A percentile compares a stretch with the other conserved stretches of the same genome.
These are phyloP conservation scores for Myiozetetes cayanensis DNA, from an alignment of 2,113 vertebrate genomes.

Conservation along the genomic window DNA sequence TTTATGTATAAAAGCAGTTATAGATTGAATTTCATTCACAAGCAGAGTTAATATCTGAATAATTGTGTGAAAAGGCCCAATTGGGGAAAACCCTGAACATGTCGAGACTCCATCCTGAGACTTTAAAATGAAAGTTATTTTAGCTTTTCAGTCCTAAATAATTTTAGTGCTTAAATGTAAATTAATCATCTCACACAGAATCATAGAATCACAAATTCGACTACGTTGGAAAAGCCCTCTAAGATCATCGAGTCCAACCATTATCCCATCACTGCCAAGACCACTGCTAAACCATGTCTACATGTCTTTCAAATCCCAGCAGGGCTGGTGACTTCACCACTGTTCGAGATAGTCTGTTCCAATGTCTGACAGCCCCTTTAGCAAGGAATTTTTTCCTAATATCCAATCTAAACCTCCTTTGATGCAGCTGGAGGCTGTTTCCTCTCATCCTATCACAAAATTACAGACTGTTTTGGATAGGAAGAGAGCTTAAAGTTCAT, in stretches of 20 bases:
- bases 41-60: neutral
- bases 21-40: neutral
- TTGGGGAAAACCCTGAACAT: neutral
- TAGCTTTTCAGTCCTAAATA: neutral
- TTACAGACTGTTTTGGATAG: neutral
- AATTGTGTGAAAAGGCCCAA: neutral
- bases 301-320: accelerated
- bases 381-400: neutral
- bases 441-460: neutral
- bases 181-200: neutral
- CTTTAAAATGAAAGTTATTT: neutral
- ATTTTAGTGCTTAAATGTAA: neutral
- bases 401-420: neutral
- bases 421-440: neutral
- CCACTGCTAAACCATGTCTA: neutral
- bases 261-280: neutral
- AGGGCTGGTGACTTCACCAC: neutral
- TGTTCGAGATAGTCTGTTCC: neutral
- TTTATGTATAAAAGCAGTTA: neutral
- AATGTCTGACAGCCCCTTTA: neutral
- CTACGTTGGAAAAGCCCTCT: neutral
- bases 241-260: neutral
- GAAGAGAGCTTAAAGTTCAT: neutral
- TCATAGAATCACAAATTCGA: neutral
- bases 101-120: accelerated